Percentiles rank a stretch among this genome's conserved stretches.
Conservation (phyloP, 1,140 invertebrate species). For the Copidosoma floridanum region DNA sequence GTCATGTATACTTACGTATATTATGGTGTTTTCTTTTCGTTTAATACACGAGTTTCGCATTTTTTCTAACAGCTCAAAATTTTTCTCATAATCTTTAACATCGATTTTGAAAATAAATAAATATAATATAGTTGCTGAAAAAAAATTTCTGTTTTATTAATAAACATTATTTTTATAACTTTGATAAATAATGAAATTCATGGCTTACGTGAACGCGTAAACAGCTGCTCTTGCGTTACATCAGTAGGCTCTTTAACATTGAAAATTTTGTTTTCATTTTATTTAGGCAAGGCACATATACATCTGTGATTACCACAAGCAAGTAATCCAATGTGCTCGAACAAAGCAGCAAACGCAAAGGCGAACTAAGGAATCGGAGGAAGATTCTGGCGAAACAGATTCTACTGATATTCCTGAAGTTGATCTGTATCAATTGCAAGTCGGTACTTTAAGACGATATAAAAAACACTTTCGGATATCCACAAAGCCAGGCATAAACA, state of each 20-base stretch:
- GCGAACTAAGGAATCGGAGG: constrained; percentile 86
- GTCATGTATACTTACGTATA: too few species aligned
- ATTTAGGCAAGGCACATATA: constrained; percentile 88
- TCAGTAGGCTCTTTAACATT: neutral
- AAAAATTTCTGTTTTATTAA: neutral
- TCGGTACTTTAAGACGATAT: constrained; percentile 88
- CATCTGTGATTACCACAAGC: constrained; percentile 96
- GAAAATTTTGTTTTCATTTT: constrained; percentile 9
- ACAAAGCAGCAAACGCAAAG: constrained; percentile 69
- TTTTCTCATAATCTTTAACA: too few species aligned
- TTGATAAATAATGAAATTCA: too few species aligned
- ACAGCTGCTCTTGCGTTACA: too few species aligned
- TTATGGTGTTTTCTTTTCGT: too few species aligned
- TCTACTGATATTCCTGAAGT: constrained; percentile 89
- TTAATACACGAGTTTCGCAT: too few species aligned
- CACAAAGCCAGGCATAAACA: constrained; percentile 86
- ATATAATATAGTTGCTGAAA: neutral
- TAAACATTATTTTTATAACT: neutral
- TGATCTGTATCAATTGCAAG: constrained; percentile 88
- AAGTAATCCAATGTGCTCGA: constrained; percentile 89
- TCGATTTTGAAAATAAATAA: too few species aligned
- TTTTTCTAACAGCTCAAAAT: too few species aligned
- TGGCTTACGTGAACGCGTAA: too few species aligned
- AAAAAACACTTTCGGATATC: constrained; percentile 92
- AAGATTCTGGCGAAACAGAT: constrained; percentile 85